Conservation (phyloP, 2,888 invertebrate genomes). For the Dicranocentrus wangi region DNA sequence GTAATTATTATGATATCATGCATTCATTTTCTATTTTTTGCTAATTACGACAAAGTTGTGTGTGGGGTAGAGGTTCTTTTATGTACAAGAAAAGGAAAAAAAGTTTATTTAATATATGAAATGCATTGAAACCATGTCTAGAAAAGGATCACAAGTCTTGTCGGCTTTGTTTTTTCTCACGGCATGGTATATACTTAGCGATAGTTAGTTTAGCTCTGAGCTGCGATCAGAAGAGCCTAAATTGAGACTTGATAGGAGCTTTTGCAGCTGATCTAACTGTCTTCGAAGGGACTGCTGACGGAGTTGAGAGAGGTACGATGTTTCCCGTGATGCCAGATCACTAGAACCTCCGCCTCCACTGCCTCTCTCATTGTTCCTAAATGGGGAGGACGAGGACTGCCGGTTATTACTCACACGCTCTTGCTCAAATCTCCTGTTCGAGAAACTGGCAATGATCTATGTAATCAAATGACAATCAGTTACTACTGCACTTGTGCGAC, state of each 20-base stretch:
- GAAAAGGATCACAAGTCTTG: not conserved
- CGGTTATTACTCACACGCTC: conserved; percentile 17
- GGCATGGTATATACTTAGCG: not conserved
- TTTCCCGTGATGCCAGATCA: conserved; percentile 33
- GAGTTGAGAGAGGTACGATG: conserved; percentile 43
- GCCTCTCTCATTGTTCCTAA: conserved; percentile 22
- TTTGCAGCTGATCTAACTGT: conserved; percentile 61
- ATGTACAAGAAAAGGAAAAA: conserved; percentile 4
- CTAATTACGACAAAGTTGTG: too few species aligned
- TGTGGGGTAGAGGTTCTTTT: too few species aligned
- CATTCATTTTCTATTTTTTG: too few species aligned
- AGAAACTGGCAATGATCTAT: conserved; percentile 44
- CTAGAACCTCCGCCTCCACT: not conserved
- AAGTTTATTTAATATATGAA: too few species aligned
- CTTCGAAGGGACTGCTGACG: conserved; percentile 54
- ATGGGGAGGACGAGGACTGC: conserved; percentile 22
- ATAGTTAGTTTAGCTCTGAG: not conserved
- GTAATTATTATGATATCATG: too few species aligned
- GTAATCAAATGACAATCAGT: not conserved
- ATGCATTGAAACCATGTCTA: conserved; percentile 6
- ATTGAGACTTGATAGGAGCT: conserved; percentile 57
- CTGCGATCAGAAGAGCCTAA: conserved; percentile 36
- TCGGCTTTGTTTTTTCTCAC: not conserved
- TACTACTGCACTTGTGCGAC: too few species aligned
- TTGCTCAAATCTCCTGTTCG: conserved; percentile 38